phyloP scores from a whole-genome alignment of 2,888 invertebrate species.

The Bhutanitis thaidina region DNA sequence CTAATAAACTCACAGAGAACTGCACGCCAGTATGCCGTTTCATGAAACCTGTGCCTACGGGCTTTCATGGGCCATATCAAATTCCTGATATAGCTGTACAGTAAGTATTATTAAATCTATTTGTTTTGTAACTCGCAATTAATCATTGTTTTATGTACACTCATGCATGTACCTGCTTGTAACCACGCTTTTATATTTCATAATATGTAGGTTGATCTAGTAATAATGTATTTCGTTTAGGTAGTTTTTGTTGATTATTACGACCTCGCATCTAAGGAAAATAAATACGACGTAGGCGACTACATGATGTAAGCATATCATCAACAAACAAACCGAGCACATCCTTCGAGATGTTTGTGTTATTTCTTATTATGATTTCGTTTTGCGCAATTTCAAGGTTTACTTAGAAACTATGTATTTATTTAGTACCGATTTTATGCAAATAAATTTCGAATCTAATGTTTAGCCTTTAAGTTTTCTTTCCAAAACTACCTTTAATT shows the following conservation, averaged over 20 bases:
- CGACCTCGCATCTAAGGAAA: conserved; percentile 12
- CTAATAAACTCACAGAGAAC: conserved; percentile 71
- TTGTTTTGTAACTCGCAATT: not conserved
- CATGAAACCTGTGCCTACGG: conserved; percentile 68
- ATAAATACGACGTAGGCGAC: conserved; percentile 5
- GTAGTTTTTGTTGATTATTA: not conserved
- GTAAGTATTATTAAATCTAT: conserved; percentile 52
- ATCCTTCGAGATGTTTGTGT: not conserved
- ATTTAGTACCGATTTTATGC: not conserved
- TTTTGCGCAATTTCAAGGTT: not conserved
- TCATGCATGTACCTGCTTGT: too few relatives aligned
- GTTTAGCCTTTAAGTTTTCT: too few relatives aligned
- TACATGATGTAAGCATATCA: not conserved
- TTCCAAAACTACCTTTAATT: too few relatives aligned
- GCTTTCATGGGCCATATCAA: conserved; percentile 61
- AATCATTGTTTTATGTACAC: not conserved
- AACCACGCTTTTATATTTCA: too few relatives aligned
- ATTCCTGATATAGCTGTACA: conserved; percentile 73
- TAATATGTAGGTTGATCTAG: not conserved
- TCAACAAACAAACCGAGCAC: conserved; percentile 7
- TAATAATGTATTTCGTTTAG: not conserved
- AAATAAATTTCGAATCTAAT: too few relatives aligned
- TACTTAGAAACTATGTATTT: not conserved
- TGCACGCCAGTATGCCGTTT: conserved; percentile 78
- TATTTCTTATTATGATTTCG: not conserved